These are phyloP conservation scores for Cheilosia grossa DNA, from an alignment of 2,888 invertebrate genomes.

Conservation along the genomic window DNA sequence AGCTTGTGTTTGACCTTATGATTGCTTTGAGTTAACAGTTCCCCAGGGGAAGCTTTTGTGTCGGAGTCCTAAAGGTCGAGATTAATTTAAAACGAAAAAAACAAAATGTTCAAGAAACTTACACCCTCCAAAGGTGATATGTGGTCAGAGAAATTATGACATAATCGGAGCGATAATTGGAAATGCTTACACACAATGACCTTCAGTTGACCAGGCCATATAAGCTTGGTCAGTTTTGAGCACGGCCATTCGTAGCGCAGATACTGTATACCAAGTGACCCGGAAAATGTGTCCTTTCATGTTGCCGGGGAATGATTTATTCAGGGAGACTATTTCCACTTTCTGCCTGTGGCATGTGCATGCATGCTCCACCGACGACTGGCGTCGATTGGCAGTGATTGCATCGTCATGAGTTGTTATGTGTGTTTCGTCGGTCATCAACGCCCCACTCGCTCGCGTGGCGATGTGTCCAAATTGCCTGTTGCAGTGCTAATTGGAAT, in stretches of 20 bases:
- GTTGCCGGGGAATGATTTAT: too few species aligned
- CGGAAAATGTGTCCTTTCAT: too few species aligned
- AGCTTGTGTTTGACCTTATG: not conserved
- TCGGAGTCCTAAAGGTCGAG: slow-evolving; percentile 37
- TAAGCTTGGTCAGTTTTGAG: not conserved
- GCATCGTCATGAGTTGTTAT: not conserved
- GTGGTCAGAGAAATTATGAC: not conserved
- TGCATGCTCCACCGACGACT: too few species aligned
- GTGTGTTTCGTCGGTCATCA: not conserved
- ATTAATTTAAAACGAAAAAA: slow-evolving; percentile 6
- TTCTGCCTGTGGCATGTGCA: too few species aligned
- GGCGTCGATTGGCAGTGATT: not conserved
- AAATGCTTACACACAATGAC: not conserved
- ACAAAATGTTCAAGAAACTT: not conserved
- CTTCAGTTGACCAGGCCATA: not conserved
- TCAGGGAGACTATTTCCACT: too few species aligned
- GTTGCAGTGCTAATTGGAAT: slow-evolving; percentile 2
- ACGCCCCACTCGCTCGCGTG: not conserved
- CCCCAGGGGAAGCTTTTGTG: not conserved
- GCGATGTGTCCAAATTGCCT: not conserved
- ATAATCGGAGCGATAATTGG: slow-evolving; percentile 9
- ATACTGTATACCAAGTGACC: too few species aligned
- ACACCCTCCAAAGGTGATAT: not conserved
- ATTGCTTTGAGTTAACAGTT: not conserved
- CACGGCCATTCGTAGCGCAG: too few species aligned